These are phyloP conservation scores for Lasiommata megera DNA, from an alignment of 2,888 invertebrate genomes.

Conservation along the genomic window DNA sequence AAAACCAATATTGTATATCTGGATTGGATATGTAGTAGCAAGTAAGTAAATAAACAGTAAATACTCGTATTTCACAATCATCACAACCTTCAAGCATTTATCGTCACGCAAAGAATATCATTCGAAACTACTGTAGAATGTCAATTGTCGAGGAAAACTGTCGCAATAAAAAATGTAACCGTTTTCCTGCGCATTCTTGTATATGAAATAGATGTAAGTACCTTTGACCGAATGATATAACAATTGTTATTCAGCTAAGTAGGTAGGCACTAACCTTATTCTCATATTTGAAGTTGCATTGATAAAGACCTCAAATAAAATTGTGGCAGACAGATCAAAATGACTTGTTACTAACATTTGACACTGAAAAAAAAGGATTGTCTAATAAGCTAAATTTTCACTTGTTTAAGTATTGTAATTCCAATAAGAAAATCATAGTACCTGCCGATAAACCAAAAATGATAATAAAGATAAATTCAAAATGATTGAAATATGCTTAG, in stretches of 20 bases:
- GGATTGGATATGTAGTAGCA: background rate
- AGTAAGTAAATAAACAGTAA: background rate
- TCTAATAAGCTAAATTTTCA: too few species aligned
- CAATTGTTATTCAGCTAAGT: background rate
- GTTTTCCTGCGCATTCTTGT: conserved; percentile 19
- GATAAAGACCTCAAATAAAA: too few species aligned
- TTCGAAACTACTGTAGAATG: conserved; percentile 45
- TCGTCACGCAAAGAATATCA: conserved; percentile 37
- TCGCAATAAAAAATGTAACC: conserved; percentile 12
- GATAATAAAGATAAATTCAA: too few species aligned
- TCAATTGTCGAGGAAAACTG: conserved; percentile 57
- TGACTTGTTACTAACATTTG: too few species aligned
- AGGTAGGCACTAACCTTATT: background rate
- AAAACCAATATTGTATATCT: background rate
- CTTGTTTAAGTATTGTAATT: too few species aligned
- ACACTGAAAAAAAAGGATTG: too few species aligned
- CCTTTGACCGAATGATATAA: background rate
- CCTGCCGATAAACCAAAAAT: too few species aligned
- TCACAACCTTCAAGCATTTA: conserved; percentile 39
- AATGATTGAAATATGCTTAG: too few species aligned
- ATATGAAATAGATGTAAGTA: background rate
- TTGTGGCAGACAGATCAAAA: too few species aligned
- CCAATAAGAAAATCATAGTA: too few species aligned
- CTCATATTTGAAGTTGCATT: too few species aligned
- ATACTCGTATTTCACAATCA: conserved; percentile 40